Percentiles rank a stretch among this genome's conserved stretches.
These are phyloP conservation scores for Osmerus mordax DNA, from an alignment of 2,113 vertebrate genomes.

Conservation along the genomic window DNA sequence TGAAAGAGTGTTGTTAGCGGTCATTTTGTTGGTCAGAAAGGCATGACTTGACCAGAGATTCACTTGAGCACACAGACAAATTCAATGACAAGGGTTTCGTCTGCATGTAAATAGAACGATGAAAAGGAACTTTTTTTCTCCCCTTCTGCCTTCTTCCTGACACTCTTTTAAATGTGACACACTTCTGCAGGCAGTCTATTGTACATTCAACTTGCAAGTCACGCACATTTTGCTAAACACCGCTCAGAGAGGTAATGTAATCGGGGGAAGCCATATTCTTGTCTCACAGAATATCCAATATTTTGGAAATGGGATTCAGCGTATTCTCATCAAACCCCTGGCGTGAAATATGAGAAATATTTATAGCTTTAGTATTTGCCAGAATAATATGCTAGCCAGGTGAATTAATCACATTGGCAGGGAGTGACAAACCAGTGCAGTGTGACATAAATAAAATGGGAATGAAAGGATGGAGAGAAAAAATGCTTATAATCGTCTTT, in stretches of 20 bases:
- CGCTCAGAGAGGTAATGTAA: slow-evolving; percentile 55
- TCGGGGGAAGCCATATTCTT: slow-evolving; percentile 48
- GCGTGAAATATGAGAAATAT: slow-evolving; percentile 54
- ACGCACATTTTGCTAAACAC: slow-evolving; percentile 59
- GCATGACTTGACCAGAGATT: slow-evolving; percentile 29
- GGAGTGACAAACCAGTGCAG: slow-evolving; percentile 52
- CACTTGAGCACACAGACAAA: slow-evolving; percentile 32
- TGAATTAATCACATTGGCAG: slow-evolving; percentile 63
- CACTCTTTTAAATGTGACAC: slow-evolving; percentile 28
- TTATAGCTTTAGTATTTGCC: slow-evolving; percentile 55
- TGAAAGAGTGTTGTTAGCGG: slow-evolving; percentile 40
- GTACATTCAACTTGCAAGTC: slow-evolving; percentile 52
- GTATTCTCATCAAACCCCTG: slow-evolving; percentile 58
- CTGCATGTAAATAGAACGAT: slow-evolving; percentile 33
- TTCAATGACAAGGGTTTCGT: slow-evolving; percentile 27
- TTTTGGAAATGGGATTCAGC: slow-evolving; percentile 56
- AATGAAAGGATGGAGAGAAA: slow-evolving; percentile 37
- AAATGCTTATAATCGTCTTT: slow-evolving; percentile 44
- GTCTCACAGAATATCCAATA: slow-evolving; percentile 47
- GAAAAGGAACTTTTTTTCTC: slow-evolving; percentile 17
- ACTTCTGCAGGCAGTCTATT: slow-evolving; percentile 32
- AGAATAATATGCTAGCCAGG: slow-evolving; percentile 61
- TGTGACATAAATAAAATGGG: slow-evolving; percentile 55
- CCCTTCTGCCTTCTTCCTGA: slow-evolving; percentile 10
- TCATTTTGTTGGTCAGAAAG: slow-evolving; percentile 19